phyloP scores from a whole-genome alignment of 2,113 vertebrate species.

The Mirounga angustirostris region DNA sequence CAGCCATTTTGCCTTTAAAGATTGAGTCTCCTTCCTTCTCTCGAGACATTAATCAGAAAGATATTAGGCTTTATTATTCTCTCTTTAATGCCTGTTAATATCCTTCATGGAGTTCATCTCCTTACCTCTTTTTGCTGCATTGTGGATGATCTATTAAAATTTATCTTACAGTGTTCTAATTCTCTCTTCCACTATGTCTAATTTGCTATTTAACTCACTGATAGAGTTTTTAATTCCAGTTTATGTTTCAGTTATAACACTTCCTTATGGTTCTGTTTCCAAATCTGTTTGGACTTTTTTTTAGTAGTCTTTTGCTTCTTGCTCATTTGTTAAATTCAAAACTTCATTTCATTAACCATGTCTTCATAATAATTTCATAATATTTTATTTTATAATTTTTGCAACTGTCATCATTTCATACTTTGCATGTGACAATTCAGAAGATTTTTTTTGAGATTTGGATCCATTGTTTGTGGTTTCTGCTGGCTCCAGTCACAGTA shows the following conservation, averaged over 20 bases:
- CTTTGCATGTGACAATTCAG: not conserved
- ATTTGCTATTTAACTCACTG: not conserved
- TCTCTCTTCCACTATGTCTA: not conserved
- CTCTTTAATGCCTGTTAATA: not conserved
- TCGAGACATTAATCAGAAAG: not conserved
- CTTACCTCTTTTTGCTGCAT: not conserved
- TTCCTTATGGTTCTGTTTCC: not conserved
- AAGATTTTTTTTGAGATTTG: not conserved
- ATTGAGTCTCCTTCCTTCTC: not conserved
- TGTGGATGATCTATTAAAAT: not conserved
- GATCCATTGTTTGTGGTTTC: not conserved
- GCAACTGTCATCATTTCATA: not conserved
- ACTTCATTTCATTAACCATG: not conserved
- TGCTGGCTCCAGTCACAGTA: not conserved
- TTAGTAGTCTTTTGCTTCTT: not conserved
- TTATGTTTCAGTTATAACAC: not conserved
- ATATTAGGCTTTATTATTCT: not conserved
- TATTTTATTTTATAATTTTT: constrained; percentile 26
- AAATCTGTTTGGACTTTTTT: not conserved
- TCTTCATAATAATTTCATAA: not conserved
- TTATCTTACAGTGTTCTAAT: not conserved
- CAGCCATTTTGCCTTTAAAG: not conserved
- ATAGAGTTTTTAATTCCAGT: not conserved
- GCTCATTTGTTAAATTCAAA: not conserved
- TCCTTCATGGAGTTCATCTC: not conserved